These are phyloP conservation scores for Erinaceus europaeus DNA, from an alignment of 2,113 vertebrate species.

Conservation along the genomic window DNA sequence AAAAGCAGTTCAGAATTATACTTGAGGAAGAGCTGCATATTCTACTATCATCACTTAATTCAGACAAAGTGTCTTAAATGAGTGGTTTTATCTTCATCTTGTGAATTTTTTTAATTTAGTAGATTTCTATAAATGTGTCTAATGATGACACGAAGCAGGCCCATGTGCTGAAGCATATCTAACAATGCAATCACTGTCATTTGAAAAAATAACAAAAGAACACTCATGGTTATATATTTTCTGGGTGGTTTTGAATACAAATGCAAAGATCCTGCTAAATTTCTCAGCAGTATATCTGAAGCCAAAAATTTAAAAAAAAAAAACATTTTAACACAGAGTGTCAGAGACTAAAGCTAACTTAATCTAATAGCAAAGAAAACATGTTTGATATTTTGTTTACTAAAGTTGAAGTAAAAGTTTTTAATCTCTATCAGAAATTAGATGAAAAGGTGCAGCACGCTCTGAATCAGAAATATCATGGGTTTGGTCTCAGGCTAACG, in stretches of 20 bases:
- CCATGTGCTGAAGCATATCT: conserved; percentile 23
- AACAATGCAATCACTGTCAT: conserved; percentile 51
- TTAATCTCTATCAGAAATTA: conserved; percentile 38
- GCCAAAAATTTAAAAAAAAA: conserved; percentile 9
- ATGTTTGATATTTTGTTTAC: conserved; percentile 16
- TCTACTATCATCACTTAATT: conserved; percentile 71
- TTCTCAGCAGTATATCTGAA: conserved; percentile 55
- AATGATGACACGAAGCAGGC: conserved; percentile 10
- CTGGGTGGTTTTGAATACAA: conserved; percentile 52
- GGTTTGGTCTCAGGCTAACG: background rate
- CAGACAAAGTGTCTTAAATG: conserved; percentile 60
- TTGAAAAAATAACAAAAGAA: conserved; percentile 56
- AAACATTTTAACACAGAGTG: conserved; percentile 41
- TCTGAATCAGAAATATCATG: background rate
- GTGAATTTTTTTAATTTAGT: conserved; percentile 48
- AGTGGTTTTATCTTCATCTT: conserved; percentile 60
- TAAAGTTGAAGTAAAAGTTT: background rate
- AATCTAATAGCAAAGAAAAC: background rate
- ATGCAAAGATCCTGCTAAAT: conserved; percentile 50
- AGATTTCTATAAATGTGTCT: conserved; percentile 55
- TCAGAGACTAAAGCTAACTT: conserved; percentile 52
- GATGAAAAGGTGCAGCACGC: background rate
- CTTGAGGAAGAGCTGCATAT: conserved; percentile 41
- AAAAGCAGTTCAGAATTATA: conserved; percentile 53
- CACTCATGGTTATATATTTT: conserved; percentile 30